Percentiles rank a stretch among this genome's conserved stretches.
phyloP scores from a whole-genome alignment of 2,797 vertebrate genomes.

The Spinibarbus caldwelli region DNA sequence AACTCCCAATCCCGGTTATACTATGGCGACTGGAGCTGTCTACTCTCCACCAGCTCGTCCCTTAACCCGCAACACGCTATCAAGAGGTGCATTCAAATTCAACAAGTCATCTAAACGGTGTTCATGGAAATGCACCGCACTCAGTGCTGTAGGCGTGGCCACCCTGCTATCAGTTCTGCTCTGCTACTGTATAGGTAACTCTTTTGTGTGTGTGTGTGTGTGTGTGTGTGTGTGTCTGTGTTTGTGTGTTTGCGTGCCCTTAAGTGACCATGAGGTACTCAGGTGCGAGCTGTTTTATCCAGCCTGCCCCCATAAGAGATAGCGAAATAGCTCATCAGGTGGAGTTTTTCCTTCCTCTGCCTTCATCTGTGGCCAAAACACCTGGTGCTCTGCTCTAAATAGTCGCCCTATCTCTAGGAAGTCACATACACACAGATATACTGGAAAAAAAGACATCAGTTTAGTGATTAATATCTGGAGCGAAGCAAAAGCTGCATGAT shows the following conservation, averaged over 20 bases:
- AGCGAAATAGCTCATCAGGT: constrained; percentile 66
- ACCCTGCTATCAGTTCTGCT: constrained; percentile 94
- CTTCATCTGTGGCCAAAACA: constrained; percentile 73
- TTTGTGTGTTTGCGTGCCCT: constrained; percentile 11
- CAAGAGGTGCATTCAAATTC: constrained; percentile 98
- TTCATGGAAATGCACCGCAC: constrained; percentile 98
- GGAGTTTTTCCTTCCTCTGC: constrained; percentile 67
- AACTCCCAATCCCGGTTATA: constrained; percentile 96
- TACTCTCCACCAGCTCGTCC: constrained; percentile 98
- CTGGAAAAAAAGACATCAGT: constrained; percentile 28
- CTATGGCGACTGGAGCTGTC: constrained; percentile 97
- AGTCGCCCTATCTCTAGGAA: constrained; percentile 60
- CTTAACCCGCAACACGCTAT: constrained; percentile 93
- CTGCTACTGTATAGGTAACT: constrained; percentile 96
- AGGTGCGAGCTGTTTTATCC: constrained; percentile 66
- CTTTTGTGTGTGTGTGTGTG: constrained; percentile 39
- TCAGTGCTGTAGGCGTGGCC: constrained; percentile 93
- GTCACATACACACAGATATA: constrained; percentile 1
- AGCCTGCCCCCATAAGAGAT: constrained; percentile 56
- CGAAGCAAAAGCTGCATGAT: constrained; percentile 2
- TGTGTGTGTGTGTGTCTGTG: constrained; percentile 33
- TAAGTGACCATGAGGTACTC: constrained; percentile 38
- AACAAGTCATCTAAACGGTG: constrained; percentile 98
- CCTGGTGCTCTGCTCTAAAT: constrained; percentile 74
- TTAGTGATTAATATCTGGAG: constrained; percentile 42